Percentiles rank a stretch among this genome's conserved stretches.
phyloP scores from a whole-genome alignment of 2,888 invertebrate genomes.

The Agonopterix heracliana region DNA sequence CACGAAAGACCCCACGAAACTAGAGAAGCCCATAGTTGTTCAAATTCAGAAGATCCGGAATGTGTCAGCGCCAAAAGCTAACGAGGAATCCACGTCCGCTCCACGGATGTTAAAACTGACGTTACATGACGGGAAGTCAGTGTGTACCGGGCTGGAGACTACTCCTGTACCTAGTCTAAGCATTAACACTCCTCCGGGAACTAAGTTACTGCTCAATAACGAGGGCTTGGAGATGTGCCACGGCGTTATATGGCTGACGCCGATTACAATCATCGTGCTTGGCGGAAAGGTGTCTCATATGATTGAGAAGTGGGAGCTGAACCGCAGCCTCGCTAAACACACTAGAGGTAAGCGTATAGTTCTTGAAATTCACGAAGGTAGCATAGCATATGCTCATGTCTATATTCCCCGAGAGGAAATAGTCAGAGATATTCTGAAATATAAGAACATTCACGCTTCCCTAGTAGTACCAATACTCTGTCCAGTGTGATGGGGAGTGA shows the following conservation, averaged over 20 bases:
- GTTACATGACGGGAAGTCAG: conserved; percentile 89
- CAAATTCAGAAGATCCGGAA: conserved; percentile 93
- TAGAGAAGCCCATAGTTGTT: conserved; percentile 81
- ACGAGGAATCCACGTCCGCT: conserved; percentile 88
- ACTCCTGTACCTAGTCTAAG: conserved; percentile 82
- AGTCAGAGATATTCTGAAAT: too few relatives aligned
- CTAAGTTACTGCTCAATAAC: conserved; percentile 79
- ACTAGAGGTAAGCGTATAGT: conserved; percentile 68
- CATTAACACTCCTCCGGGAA: conserved; percentile 92
- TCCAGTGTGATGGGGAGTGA: too few relatives aligned
- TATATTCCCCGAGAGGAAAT: too few relatives aligned
- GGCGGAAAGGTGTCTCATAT: conserved; percentile 90
- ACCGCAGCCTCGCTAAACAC: conserved; percentile 78
- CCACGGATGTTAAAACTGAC: conserved; percentile 90
- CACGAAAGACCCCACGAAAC: conserved; percentile 71
- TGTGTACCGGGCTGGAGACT: conserved; percentile 86
- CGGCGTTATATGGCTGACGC: conserved; percentile 83
- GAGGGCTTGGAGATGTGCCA: conserved; percentile 77
- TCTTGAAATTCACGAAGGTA: conserved; percentile 25
- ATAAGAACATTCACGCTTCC: too few relatives aligned
- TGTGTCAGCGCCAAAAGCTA: conserved; percentile 92
- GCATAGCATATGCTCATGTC: too few relatives aligned
- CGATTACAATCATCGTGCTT: conserved; percentile 81
- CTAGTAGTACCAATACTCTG: too few relatives aligned
- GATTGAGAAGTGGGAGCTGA: conserved; percentile 92